These are phyloP conservation scores for Rhynchophorus ferrugineus DNA, from an alignment of 1,140 invertebrate genomes.

Conservation along the genomic window DNA sequence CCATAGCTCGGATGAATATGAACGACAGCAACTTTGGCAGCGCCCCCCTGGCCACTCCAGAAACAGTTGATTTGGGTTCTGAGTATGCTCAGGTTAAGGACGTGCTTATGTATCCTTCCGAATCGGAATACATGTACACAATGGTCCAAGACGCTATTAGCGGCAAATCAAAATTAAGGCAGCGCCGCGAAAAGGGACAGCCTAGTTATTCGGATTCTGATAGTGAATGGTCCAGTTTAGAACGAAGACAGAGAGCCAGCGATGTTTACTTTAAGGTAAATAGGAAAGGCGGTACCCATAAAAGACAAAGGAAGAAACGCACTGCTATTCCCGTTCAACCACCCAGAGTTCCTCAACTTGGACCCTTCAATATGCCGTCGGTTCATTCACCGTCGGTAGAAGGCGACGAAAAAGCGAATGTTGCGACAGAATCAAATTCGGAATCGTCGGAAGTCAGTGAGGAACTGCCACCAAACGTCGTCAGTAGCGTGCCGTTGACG, in stretches of 20 bases:
- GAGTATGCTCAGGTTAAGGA: conserved; percentile 62
- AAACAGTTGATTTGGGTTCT: conserved; percentile 65
- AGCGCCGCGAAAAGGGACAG: conserved; percentile 56
- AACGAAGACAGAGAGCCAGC: conserved; percentile 57
- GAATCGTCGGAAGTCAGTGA: conserved; percentile 48
- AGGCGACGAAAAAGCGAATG: conserved; percentile 38
- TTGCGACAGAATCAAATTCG: conserved; percentile 42
- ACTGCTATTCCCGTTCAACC: conserved; percentile 76
- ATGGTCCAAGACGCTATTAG: conserved; percentile 57
- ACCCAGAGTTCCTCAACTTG: conserved; percentile 66
- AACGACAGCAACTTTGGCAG: conserved; percentile 52
- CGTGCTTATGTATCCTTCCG: conserved; percentile 52
- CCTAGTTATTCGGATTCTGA: conserved; percentile 76
- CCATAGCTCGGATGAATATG: conserved; percentile 70
- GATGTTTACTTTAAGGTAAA: conserved; percentile 58
- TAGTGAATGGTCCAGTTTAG: conserved; percentile 76
- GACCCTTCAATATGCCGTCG: conserved; percentile 48
- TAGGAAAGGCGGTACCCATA: conserved; percentile 67
- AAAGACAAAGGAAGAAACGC: conserved; percentile 68
- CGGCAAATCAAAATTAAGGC: conserved; percentile 51
- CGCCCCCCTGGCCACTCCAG: conserved; percentile 73
- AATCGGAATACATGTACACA: conserved; percentile 54
- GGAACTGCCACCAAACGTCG: conserved; percentile 27
- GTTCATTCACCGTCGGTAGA: conserved; percentile 42
- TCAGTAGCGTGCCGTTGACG: conserved; percentile 29